Percentiles rank a stretch among this genome's conserved stretches.
These are phyloP conservation scores for Donacobius atricapilla DNA, from an alignment of 2,113 vertebrate genomes.

Conservation along the genomic window DNA sequence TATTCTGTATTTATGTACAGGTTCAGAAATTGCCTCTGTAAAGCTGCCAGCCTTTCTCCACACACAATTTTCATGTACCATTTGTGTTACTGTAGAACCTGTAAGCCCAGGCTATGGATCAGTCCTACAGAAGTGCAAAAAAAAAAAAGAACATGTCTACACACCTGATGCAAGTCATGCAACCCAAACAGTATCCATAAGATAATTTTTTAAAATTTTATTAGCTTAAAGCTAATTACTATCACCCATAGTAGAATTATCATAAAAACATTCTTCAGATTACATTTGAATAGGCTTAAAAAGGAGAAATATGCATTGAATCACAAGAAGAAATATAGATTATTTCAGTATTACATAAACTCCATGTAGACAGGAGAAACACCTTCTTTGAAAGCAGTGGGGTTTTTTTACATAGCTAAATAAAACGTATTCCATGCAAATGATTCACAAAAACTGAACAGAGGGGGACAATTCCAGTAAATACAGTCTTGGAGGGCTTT, in stretches of 20 bases:
- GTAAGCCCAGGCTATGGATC: background rate
- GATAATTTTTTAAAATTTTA: rapidly evolving
- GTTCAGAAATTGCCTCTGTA: background rate
- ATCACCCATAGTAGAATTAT: background rate
- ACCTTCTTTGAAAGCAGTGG: background rate
- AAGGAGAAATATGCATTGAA: background rate
- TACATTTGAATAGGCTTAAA: background rate
- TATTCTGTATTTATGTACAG: background rate
- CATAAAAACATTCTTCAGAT: background rate
- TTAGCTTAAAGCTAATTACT: background rate
- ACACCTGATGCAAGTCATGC: background rate
- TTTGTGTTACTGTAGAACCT: background rate
- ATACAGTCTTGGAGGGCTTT: background rate
- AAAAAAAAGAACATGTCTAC: background rate
- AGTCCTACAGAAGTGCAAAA: background rate
- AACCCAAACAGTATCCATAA: background rate
- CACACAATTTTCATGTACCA: background rate
- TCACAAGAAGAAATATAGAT: background rate
- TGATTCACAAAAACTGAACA: background rate
- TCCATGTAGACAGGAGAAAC: background rate
- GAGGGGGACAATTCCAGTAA: background rate
- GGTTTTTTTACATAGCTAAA: background rate
- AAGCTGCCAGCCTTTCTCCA: background rate
- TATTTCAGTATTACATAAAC: background rate
- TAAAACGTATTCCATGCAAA: background rate